Conservation (phyloP, 2,888 invertebrate genomes). For the Bimastos eiseni region DNA sequence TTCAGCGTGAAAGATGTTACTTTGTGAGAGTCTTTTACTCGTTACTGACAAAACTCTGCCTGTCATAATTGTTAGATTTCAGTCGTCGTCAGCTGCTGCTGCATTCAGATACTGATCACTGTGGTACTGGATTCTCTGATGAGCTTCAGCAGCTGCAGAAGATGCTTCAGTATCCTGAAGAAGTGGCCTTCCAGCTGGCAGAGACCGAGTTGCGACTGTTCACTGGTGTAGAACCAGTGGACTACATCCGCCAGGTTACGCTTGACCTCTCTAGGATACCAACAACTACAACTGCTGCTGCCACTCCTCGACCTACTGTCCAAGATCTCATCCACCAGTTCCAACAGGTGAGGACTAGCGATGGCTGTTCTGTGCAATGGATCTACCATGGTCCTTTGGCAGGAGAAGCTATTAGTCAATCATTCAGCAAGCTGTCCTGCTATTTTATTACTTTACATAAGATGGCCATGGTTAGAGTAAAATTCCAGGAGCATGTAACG, state of each 20-base stretch:
- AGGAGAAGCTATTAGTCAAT: background rate
- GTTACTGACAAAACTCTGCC: background rate
- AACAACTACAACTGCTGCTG: background rate
- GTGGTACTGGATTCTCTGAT: constrained; percentile 55
- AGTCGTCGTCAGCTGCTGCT: constrained; percentile 25
- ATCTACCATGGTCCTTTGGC: background rate
- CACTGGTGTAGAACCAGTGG: constrained; percentile 70
- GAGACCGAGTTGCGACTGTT: constrained; percentile 84
- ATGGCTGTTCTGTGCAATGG: background rate
- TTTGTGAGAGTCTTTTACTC: background rate
- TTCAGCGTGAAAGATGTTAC: background rate
- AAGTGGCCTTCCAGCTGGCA: constrained; percentile 82
- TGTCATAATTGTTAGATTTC: background rate
- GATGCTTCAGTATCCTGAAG: constrained; percentile 90
- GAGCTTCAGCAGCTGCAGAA: constrained; percentile 86
- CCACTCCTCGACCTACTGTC: background rate
- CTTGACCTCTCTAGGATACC: constrained; percentile 23
- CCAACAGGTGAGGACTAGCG: constrained; percentile 23
- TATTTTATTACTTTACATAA: background rate
- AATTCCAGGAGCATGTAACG: too few species aligned
- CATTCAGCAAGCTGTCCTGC: background rate
- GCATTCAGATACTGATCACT: constrained; percentile 9
- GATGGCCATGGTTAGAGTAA: too few species aligned
- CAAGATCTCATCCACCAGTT: constrained; percentile 25
- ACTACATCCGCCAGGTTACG: constrained; percentile 73